These are phyloP conservation scores for Oithona nana DNA, from an alignment of 2,888 invertebrate species.

Conservation along the genomic window DNA sequence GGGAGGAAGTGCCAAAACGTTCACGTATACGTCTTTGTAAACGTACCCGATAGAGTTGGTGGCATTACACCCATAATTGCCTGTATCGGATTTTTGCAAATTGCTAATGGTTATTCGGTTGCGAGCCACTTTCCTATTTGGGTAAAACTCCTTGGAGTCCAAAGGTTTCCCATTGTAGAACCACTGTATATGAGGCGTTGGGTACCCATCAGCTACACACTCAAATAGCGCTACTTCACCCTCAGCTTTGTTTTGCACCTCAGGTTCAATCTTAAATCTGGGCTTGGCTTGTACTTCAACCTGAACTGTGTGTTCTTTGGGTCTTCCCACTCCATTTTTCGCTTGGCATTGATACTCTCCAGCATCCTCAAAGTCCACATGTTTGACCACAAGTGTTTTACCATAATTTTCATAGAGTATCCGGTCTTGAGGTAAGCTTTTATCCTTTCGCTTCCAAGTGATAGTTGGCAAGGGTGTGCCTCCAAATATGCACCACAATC, in stretches of 20 bases:
- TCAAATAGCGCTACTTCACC: constrained; percentile 67
- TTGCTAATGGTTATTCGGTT: constrained; percentile 57
- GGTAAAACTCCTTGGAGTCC: constrained; percentile 37
- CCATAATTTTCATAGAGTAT: constrained; percentile 60
- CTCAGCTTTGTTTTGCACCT: constrained; percentile 67
- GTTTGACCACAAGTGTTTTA: constrained; percentile 70
- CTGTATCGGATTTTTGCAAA: constrained; percentile 69
- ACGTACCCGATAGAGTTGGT: constrained; percentile 95
- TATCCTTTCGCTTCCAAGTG: constrained; percentile 69
- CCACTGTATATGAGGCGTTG: constrained; percentile 82
- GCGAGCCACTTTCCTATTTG: constrained; percentile 42
- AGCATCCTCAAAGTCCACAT: constrained; percentile 67
- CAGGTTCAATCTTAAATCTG: constrained; percentile 73
- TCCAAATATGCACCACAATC: constrained; percentile 84
- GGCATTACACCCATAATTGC: constrained; percentile 97
- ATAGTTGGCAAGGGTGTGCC: constrained; percentile 90
- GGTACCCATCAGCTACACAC: constrained; percentile 74
- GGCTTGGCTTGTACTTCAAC: constrained; percentile 40
- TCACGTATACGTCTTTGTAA: constrained; percentile 90
- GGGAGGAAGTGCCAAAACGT: constrained; percentile 71
- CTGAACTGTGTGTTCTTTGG: constrained; percentile 63
- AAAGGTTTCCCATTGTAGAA: constrained; percentile 85
- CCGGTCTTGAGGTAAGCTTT: constrained; percentile 33
- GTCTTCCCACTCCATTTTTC: constrained; percentile 70
- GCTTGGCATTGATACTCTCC: constrained; percentile 85